A percentile compares a stretch with the other conserved stretches of the same genome.
Conservation (phyloP, 2,888 invertebrate genomes). For the Ophion ellenae region DNA sequence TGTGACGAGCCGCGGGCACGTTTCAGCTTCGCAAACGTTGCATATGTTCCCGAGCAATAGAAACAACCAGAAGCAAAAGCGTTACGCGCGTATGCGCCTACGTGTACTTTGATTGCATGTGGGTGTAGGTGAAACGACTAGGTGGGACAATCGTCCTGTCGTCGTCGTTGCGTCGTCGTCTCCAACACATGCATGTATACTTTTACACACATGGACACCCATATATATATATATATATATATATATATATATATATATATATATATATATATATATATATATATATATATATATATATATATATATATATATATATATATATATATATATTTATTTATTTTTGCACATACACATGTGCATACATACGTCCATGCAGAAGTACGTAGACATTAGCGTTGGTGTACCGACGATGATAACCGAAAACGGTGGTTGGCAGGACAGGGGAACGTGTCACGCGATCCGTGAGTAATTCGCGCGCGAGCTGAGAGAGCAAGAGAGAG, state of each 20-base stretch:
- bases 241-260: no score
- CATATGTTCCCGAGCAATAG: conserved; percentile 52
- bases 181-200: background rate
- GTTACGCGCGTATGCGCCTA: conserved; percentile 26
- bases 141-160: background rate
- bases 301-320: background rate
- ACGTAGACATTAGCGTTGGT: conserved; percentile 33
- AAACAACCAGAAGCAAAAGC: conserved; percentile 58
- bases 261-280: no score
- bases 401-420: conserved; percentile 80
- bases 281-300: no score
- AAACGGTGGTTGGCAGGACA: conserved; percentile 74
- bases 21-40: conserved; percentile 32
- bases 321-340: background rate
- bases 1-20: conserved; percentile 64
- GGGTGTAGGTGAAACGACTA: conserved; percentile 27
- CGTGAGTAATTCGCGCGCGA: conserved; percentile 81
- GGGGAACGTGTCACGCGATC: conserved; percentile 83
- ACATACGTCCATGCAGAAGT: conserved; percentile 22
- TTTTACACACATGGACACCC: background rate
- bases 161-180: background rate
- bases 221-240: background rate
- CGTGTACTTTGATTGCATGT: conserved; percentile 7
- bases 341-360: conserved; percentile 55
- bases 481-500: conserved; percentile 61